Base-by-base conservation (phyloP, 2,888 invertebrate species). In the Ischnus inquisitorius region DNA sequence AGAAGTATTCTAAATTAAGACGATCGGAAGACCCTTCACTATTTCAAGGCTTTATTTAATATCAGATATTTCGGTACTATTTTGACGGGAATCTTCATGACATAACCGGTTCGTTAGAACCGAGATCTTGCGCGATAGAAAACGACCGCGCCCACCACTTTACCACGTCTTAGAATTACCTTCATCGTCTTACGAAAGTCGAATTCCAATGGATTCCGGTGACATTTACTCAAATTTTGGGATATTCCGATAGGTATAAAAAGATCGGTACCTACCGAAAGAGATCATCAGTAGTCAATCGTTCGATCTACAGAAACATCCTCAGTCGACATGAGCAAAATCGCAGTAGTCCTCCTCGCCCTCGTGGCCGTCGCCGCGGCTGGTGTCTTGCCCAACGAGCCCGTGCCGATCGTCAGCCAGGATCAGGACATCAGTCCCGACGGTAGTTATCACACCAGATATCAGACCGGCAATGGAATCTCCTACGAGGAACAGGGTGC, bases 381-480 rank as follows among this genome's bases (percentile, higher is more conserved):
- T 2, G 86, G 46, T 25, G 62, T 83, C 16, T 25, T 83, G 3
- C 78, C 82, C 1, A 19, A 62, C 41, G 82, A 85, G n/a, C 85
- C 86, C 8, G 78, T 85, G 2, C 69, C 82, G 54, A 88, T 88
- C 68, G 3, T 87, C 19, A 77, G 60, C 25, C 87, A 88, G 71
- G 76, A 78, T 41, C 77, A 83, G 60, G 87, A 86, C 8, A 19
- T 75, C 16, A 77, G 71, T 54, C 79, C 83, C 12, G 88, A 87
- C 60, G 88, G 88, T 48, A 76, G 80, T 46, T 88, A 79, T 84
- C 16, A 16, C 10, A 84, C 75, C 28, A 72, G 43, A 19, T 88
- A 51, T 76, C 84, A 87, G 54, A 85, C 87, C 62, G 86, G 48
- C 25, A 87, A 88, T 68, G 88, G 88, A 10, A 87, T 87, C 16